Evolutionary conservation across 2,113 vertebrate genomes (phyloP).

Genomic region (Triplophysa siluroides): DNA sequence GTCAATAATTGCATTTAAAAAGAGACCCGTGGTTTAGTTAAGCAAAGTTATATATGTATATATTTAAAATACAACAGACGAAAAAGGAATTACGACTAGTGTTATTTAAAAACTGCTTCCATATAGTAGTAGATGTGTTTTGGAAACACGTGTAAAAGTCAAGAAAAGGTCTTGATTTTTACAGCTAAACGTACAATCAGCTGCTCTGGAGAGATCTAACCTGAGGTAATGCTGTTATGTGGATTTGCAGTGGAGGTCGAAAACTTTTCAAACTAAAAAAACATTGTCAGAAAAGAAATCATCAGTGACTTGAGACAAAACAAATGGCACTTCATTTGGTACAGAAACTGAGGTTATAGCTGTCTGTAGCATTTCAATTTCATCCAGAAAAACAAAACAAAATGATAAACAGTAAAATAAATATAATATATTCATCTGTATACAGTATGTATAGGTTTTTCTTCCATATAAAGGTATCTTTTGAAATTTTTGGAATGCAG

Average conservation of each 20-base stretch:
- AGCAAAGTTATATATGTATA: slow-evolving; percentile 48
- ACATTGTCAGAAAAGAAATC: slow-evolving; percentile 25
- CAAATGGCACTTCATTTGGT: slow-evolving; percentile 49
- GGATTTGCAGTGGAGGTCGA: slow-evolving; percentile 67
- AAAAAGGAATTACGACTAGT: not conserved
- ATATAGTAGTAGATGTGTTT: slow-evolving; percentile 16
- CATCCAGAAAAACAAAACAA: slow-evolving; percentile 57
- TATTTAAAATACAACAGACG: slow-evolving; percentile 25
- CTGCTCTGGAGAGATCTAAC: slow-evolving; percentile 73
- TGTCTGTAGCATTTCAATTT: slow-evolving; percentile 61
- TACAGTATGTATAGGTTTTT: slow-evolving; percentile 56
- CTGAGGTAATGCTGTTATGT: slow-evolving; percentile 78
- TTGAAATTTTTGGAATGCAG: slow-evolving; percentile 63
- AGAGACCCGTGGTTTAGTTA: slow-evolving; percentile 61
- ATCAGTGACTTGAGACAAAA: slow-evolving; percentile 43
- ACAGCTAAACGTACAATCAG: slow-evolving; percentile 72
- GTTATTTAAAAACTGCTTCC: slow-evolving; percentile 41
- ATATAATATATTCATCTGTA: slow-evolving; percentile 53
- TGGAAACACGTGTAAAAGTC: slow-evolving; percentile 38
- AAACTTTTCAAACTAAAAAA: slow-evolving; percentile 54
- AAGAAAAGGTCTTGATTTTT: slow-evolving; percentile 71
- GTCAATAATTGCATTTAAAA: slow-evolving; percentile 63
- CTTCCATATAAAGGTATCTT: slow-evolving; percentile 64
- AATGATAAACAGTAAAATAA: slow-evolving; percentile 61
- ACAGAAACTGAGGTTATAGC: slow-evolving; percentile 69